phyloP scores from a whole-genome alignment of 2,113 vertebrate genomes.

The Neogobius melanostomus region DNA sequence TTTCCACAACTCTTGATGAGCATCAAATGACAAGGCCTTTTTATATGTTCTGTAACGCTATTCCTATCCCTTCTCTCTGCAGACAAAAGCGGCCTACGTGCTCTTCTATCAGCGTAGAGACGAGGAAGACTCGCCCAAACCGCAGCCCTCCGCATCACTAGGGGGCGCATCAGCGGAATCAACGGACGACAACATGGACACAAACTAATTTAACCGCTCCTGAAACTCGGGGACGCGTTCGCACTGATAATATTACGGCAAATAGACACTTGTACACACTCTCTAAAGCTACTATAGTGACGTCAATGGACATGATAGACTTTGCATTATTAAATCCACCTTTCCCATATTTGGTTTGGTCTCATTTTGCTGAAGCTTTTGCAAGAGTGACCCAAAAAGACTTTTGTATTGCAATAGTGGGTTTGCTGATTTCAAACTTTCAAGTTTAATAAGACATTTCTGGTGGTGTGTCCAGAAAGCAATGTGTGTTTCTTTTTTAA shows the following conservation, averaged over 20 bases:
- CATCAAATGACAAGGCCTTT: background rate
- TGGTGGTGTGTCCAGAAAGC: background rate
- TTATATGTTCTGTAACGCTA: conserved; percentile 24
- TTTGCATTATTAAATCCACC: conserved; percentile 48
- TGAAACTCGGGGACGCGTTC: conserved; percentile 13
- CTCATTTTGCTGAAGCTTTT: conserved; percentile 56
- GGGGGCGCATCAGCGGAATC: conserved; percentile 68
- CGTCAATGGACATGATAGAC: conserved; percentile 58
- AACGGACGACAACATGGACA: conserved; percentile 91
- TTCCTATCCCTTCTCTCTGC: conserved; percentile 33
- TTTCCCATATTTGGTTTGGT: conserved; percentile 57
- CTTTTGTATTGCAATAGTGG: conserved; percentile 51
- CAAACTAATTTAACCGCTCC: conserved; percentile 85
- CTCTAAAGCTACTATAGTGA: conserved; percentile 65
- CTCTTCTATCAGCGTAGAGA: conserved; percentile 93
- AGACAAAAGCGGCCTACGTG: conserved; percentile 96
- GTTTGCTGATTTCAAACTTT: conserved; percentile 51
- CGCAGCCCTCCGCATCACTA: conserved; percentile 71
- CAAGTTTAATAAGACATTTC: conserved; percentile 51
- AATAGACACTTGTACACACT: conserved; percentile 62
- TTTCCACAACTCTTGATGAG: background rate
- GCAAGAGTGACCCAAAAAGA: conserved; percentile 55
- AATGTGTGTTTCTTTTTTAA: background rate
- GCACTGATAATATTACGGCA: conserved; percentile 64
- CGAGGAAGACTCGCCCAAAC: conserved; percentile 67